phyloP scores from a whole-genome alignment of 2,888 invertebrate genomes.

The Itoplectis maculator region DNA sequence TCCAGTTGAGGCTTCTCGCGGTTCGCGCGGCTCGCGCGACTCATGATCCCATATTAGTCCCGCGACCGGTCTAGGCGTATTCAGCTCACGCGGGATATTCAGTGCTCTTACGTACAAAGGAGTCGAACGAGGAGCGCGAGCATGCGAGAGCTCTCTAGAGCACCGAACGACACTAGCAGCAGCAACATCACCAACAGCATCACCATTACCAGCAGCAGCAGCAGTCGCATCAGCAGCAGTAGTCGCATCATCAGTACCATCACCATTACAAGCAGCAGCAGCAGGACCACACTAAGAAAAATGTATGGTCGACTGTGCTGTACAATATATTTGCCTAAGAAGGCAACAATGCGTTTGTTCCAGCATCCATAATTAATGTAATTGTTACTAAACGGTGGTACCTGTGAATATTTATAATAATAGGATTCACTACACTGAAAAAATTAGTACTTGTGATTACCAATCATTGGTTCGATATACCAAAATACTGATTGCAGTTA shows the following conservation, averaged over 20 bases:
- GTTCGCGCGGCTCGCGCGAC: slow-evolving; percentile 44
- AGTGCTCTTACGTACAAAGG: slow-evolving; percentile 68
- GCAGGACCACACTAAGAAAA: too few species aligned
- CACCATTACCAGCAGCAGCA: slow-evolving; percentile 6
- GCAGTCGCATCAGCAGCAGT: slow-evolving; percentile 5
- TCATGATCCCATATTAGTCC: slow-evolving; percentile 78
- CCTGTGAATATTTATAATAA: too few species aligned
- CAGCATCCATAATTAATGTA: too few species aligned
- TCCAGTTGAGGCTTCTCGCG: slow-evolving; percentile 79
- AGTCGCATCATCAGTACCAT: not conserved
- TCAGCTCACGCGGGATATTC: slow-evolving; percentile 65
- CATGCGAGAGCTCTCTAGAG: slow-evolving; percentile 31
- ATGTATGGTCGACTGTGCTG: too few species aligned
- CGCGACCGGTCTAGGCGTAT: slow-evolving; percentile 81
- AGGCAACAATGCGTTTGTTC: too few species aligned
- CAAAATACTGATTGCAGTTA: too few species aligned
- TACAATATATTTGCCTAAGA: too few species aligned
- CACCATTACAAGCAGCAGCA: too few species aligned
- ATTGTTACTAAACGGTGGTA: too few species aligned
- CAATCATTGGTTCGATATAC: too few species aligned
- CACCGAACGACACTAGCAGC: slow-evolving; percentile 6
- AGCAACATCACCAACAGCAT: slow-evolving; percentile 29
- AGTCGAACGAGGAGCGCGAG: slow-evolving; percentile 32
- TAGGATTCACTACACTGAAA: too few species aligned
- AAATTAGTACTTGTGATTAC: too few species aligned